A percentile compares a stretch with the other conserved stretches of the same genome.
phyloP scores from a whole-genome alignment of 2,888 invertebrate species.

The Drosophila atroscutellata region DNA sequence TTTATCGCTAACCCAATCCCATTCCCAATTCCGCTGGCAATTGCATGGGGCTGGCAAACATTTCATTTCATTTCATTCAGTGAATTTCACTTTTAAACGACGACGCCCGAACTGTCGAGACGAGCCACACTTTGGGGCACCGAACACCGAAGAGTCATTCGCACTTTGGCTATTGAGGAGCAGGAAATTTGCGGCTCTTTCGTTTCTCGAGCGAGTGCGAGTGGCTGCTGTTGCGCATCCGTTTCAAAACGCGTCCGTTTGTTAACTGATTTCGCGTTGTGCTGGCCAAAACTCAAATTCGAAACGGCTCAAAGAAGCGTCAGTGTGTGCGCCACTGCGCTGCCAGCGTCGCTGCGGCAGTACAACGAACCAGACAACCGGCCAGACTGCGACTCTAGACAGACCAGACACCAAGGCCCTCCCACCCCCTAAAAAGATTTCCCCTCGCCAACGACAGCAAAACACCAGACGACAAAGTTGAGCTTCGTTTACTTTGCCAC shows the following conservation, averaged over 20 bases:
- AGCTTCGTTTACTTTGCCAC: constrained; percentile 45
- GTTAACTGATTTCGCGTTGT: constrained; percentile 83
- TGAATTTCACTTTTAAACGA: constrained; percentile 79
- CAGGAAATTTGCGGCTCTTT: constrained; percentile 46
- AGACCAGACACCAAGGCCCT: constrained; percentile 4
- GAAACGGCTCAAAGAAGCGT: constrained; percentile 70
- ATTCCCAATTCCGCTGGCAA: constrained; percentile 41
- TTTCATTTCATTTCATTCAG: constrained; percentile 69
- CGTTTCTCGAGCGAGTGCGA: constrained; percentile 1
- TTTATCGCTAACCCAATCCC: constrained; percentile 23
- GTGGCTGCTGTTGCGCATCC: constrained; percentile 66
- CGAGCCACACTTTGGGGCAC: constrained; percentile 36
- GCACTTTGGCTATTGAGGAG: constrained; percentile 49
- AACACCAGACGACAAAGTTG: constrained; percentile 25
- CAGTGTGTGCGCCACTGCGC: constrained; percentile 23
- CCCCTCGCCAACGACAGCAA: neutral
- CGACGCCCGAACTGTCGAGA: constrained; percentile 30
- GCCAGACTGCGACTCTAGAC: constrained; percentile 47
- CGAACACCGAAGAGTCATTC: constrained; percentile 47
- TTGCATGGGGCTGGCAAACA: constrained; percentile 44
- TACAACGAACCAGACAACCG: constrained; percentile 68
- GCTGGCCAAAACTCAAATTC: constrained; percentile 76
- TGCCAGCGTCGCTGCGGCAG: constrained; percentile 43
- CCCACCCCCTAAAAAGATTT: neutral
- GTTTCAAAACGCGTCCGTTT: constrained; percentile 82